Percentiles rank a stretch among this genome's conserved stretches.
phyloP scores from a whole-genome alignment of 2,797 vertebrate genomes.

The Poecile montanus region DNA sequence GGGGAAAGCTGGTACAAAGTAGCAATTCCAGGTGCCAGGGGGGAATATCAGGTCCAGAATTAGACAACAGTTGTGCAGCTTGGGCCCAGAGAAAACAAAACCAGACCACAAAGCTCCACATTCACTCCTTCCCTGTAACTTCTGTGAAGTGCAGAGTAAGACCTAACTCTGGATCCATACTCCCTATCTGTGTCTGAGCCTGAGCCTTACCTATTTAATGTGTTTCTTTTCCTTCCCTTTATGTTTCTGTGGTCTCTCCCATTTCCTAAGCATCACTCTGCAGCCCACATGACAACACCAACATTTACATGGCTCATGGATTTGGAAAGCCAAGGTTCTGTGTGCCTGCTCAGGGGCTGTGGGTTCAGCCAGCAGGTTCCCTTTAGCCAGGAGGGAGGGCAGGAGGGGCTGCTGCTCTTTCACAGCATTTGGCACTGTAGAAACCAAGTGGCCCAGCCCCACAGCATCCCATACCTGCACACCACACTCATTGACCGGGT shows the following conservation, averaged over 20 bases:
- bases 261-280: accelerated
- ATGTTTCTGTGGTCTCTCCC: not conserved
- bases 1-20: not conserved
- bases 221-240: not conserved
- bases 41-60: not conserved
- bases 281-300: not conserved
- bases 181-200: not conserved
- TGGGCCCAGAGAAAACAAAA: not conserved
- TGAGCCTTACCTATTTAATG: not conserved
- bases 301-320: accelerated
- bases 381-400: not conserved
- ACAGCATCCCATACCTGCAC: constrained; percentile 74
- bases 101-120: not conserved
- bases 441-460: not conserved
- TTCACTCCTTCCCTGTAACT: not conserved
- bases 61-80: not conserved
- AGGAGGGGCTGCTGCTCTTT: not conserved
- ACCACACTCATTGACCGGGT: constrained; percentile 84
- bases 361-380: not conserved
- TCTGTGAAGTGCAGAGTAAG: not conserved
- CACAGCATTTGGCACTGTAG: not conserved
- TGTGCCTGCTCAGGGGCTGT: not conserved
- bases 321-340: not conserved
- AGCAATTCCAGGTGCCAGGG: not conserved
- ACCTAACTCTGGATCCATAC: not conserved